A percentile compares a stretch with the other conserved stretches of the same genome.
Evolutionary conservation across 1,140 invertebrate species (phyloP).

Genomic region (Conus ventricosus): DNA sequence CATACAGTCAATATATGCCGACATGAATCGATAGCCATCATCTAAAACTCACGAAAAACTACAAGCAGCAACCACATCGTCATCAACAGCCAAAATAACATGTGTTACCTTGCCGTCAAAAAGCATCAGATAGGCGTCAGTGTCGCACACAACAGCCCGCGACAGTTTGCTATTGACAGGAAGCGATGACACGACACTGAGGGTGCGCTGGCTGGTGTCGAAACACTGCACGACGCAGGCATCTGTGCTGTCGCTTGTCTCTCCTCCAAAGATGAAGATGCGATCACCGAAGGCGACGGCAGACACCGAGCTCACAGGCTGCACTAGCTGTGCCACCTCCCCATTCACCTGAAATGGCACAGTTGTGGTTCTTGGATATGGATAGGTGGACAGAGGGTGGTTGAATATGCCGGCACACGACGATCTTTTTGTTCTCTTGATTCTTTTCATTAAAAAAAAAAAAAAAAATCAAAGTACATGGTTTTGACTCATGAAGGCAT

Average conservation of each 20-base stretch:
- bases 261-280: constrained; percentile 64
- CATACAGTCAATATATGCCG: too few species aligned
- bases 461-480: too few species aligned
- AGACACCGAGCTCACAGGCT: constrained; percentile 65
- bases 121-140: constrained; percentile 61
- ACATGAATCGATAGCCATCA: too few species aligned
- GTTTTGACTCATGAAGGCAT: too few species aligned
- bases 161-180: constrained; percentile 65
- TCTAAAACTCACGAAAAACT: too few species aligned
- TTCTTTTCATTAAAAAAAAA: too few species aligned
- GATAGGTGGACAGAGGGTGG: too few species aligned
- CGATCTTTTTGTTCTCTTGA: too few species aligned
- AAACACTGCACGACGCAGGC: constrained; percentile 64
- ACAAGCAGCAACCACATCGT: too few species aligned
- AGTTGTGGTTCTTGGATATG: too few species aligned
- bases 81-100: too few species aligned
- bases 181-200: constrained; percentile 56
- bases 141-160: constrained; percentile 58
- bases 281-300: constrained; percentile 61
- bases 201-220: constrained; percentile 56
- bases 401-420: background rate
- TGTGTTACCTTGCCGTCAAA: constrained; percentile 61
- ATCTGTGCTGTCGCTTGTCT: constrained; percentile 65
- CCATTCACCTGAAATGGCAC: constrained; percentile 51
- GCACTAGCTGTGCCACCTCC: constrained; percentile 54